Evolutionary conservation across 1,140 invertebrate genomes (phyloP), one percentile per base, ranked within the genome.

Genomic region (Dendroctonus ponderosae): DNA sequence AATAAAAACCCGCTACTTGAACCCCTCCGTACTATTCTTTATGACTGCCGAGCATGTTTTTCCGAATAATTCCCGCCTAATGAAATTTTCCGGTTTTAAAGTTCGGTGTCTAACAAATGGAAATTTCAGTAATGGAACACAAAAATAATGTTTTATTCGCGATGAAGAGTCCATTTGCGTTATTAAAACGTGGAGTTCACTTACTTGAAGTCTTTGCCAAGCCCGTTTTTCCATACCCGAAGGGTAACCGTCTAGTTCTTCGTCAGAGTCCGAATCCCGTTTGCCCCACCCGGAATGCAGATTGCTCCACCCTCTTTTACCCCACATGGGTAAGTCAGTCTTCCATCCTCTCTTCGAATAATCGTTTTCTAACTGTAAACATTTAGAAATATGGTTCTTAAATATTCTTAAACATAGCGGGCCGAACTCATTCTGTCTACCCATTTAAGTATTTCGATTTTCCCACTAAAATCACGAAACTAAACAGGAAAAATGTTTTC

Each of bases 221-320:
- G 74, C 72, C 40, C 75, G 64, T 69, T 77, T 77, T 5, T 75
- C 72, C 37, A 53, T 43, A 12, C 42, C 48, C 42, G 66, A 60
- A 43, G 65, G 26, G 50, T 49, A 62, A 52, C 48, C 54, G 49
- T 62, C 64, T 39, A 62, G 49, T 9, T 73, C 70, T 38, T 54
- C 70, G 52, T 68, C 74, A 0, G 68, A 46, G 2, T 50, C 41
- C 8, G 48, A 39, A 50, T 76, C 79, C 5, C 85, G 75, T 71
- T 87, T 87, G 7, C 85, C 86, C 86, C 86, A 88, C 0, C 82
- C 82, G 0, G 82, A 82, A 66, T 84, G 83, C 5, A 88, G 72
- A 57, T 84, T 83, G 53, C 84, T 81, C 86, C 86, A 88, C 26
- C 79, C 83, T 5, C 86, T 77, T 67, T 88, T 87, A 57, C 83